Evolutionary conservation across 2,888 invertebrate genomes (phyloP).

Genomic region (Calephelis perditalis): DNA sequence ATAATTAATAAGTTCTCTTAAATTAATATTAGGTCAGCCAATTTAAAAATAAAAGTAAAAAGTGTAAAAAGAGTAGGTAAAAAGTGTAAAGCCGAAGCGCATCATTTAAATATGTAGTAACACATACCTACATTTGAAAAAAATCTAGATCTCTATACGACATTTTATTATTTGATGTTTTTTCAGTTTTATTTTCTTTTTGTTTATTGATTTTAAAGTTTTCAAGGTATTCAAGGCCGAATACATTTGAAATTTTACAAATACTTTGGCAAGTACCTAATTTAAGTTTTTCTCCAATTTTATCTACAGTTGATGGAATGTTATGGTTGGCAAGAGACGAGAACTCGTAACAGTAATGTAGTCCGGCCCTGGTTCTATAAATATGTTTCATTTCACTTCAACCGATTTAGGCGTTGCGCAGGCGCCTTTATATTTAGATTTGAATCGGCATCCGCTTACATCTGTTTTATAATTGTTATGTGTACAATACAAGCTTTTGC

Average conservation of each 20-base stretch:
- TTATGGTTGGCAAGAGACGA: not conserved
- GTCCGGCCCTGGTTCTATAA: constrained; percentile 26
- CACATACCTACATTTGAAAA: too few species aligned
- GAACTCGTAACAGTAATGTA: not conserved
- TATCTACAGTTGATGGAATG: not conserved
- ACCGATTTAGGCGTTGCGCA: constrained; percentile 49
- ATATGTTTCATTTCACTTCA: constrained; percentile 32
- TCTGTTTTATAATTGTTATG: constrained; percentile 44
- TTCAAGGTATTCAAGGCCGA: too few species aligned
- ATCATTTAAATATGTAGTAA: too few species aligned
- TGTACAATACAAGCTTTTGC: constrained; percentile 30
- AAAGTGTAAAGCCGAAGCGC: too few species aligned
- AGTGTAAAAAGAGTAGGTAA: too few species aligned
- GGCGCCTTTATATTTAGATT: constrained; percentile 57
- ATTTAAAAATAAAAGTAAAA: too few species aligned
- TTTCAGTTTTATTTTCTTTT: too few species aligned
- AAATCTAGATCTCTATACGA: too few species aligned
- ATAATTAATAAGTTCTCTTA: too few species aligned
- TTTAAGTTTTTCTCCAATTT: not conserved
- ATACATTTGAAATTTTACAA: not conserved
- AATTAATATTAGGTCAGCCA: too few species aligned
- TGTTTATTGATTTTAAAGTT: too few species aligned
- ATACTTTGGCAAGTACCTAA: not conserved
- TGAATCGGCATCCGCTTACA: constrained; percentile 43
- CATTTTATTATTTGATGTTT: too few species aligned